Base-by-base conservation (phyloP, 35 echinoderm and acorn worm genomes). In the Patiria miniata region DNA sequence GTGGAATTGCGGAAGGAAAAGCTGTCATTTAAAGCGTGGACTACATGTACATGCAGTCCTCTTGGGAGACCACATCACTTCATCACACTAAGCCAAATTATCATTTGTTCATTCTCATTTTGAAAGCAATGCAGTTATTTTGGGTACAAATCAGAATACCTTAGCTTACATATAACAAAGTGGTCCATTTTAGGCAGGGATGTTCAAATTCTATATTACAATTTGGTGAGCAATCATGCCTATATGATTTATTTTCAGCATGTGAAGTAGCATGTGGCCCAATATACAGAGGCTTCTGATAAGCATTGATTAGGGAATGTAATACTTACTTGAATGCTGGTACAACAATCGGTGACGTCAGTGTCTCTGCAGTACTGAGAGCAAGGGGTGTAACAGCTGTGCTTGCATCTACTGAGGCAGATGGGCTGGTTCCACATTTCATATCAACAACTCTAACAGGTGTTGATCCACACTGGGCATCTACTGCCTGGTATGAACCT, bases 401-500 rank as follows among this genome's bases (percentile, higher is more conserved):
- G 26, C 56, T 42, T 2, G 19, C 39, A 8, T 86, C 61, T 10
- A 28, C 16, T 39, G 44, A 73, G 6, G 16, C n/a, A 29, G 73
- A 39, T 50, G 84, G 59, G 3, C 39, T 52, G 38, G 39, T 86
- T 2, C 19, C 84, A 86, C 39, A 40, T 37, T 61, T 68, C 14
- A 19, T 44, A 23, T 69, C 68, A 39, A 40, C n/a, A 2, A 77
- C 2, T 26, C 10, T 38, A 5, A 77, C 38, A 21, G 60, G 68
- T 21, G 68, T 51, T 37, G 50, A 36, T 28, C 68, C 68, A 84
- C 53, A 73, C 61, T 90, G 9, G 33, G 68, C 40, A 90, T 84
- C 30, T 14, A 39, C 82, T 36, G 36, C 47, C 34, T 54, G n/a
- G 23, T 61, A 39, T 17, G 61, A 81, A 30, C 47, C 61, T 0